Evolutionary conservation across 2,888 invertebrate genomes (phyloP).

Genomic region (Dascillus cervinus): DNA sequence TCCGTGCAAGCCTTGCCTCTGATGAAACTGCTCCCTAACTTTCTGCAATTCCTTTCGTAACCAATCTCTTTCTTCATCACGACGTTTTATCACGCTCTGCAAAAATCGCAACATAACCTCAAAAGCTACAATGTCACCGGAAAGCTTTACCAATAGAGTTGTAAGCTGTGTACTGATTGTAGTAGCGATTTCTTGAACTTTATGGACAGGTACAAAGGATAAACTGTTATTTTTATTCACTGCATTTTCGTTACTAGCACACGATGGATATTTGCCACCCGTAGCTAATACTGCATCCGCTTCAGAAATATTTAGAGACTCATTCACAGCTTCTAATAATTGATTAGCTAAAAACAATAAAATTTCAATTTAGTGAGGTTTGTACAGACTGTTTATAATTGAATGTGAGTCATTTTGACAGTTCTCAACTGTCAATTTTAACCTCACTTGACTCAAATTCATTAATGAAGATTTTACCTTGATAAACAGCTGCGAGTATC

Average conservation of each 20-base stretch:
- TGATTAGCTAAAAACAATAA: conserved; percentile 43
- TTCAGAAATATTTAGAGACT: conserved; percentile 49
- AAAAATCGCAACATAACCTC: conserved; percentile 16
- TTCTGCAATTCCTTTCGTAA: conserved; percentile 64
- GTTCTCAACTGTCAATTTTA: not conserved
- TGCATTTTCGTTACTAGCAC: conserved; percentile 41
- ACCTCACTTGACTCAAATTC: not conserved
- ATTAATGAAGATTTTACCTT: conserved; percentile 47
- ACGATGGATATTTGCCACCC: conserved; percentile 38
- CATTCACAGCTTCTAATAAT: conserved; percentile 49
- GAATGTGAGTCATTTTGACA: too few relatives aligned
- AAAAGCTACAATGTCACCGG: not conserved
- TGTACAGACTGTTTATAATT: too few relatives aligned
- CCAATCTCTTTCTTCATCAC: conserved; percentile 68
- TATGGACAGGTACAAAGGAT: conserved; percentile 54
- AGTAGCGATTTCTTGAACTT: conserved; percentile 55
- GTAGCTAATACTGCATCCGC: conserved; percentile 47
- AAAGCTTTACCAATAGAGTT: conserved; percentile 61
- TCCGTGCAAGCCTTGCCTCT: conserved; percentile 43
- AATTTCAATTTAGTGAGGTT: not conserved
- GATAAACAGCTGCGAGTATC: conserved; percentile 61
- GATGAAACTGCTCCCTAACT: conserved; percentile 63
- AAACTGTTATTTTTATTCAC: conserved; percentile 39
- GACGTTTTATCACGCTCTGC: conserved; percentile 65
- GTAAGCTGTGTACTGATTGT: conserved; percentile 59